Percentiles rank a stretch among this genome's conserved stretches.
Conservation (phyloP, 2,888 invertebrate species). For the Heteromurus nitidus region DNA sequence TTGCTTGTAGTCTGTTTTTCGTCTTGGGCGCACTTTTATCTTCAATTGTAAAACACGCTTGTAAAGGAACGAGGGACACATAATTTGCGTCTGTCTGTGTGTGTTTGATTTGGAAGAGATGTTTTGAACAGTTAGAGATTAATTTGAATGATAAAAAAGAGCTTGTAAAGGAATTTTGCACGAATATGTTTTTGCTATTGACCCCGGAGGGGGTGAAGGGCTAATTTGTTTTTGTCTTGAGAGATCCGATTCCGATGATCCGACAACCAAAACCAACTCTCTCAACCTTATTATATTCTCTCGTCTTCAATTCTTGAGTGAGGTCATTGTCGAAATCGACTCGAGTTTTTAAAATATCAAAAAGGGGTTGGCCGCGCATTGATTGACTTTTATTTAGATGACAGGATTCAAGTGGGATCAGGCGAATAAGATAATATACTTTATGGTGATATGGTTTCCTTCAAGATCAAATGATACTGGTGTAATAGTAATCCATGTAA, state of each 20-base stretch:
- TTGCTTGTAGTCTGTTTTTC: constrained; percentile 33
- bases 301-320: no score
- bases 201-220: neutral
- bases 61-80: neutral
- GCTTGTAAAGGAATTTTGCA: neutral
- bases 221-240: no score
- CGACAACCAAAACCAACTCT: no score
- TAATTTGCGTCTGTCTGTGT: no score
- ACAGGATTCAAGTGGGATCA: constrained; percentile 44
- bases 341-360: no score
- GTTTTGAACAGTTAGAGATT: constrained; percentile 20
- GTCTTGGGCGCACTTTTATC: neutral
- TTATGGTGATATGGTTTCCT: no score
- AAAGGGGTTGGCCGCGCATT: constrained; percentile 26
- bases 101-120: no score
- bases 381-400: constrained; percentile 57
- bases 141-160: constrained; percentile 48
- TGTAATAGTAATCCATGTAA: no score
- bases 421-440: no score
- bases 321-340: constrained; percentile 16
- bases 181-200: neutral
- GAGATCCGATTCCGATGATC: neutral
- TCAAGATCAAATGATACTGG: no score
- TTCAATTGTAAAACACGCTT: neutral
- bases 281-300: no score